Conservation (phyloP, 2,113 vertebrate species). For the Calidris pygmaea region DNA sequence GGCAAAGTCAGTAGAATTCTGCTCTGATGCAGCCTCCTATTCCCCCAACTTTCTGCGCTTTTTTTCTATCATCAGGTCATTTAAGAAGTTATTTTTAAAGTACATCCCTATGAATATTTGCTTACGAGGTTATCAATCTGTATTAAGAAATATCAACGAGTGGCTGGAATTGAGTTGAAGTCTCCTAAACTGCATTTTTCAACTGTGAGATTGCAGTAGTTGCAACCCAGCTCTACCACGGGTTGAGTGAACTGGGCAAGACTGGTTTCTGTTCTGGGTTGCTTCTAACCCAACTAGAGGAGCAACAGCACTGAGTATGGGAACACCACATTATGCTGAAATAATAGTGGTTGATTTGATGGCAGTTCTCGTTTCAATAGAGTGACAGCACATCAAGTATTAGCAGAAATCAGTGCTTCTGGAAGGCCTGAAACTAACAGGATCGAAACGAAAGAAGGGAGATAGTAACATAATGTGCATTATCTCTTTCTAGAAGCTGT, state of each 20-base stretch:
- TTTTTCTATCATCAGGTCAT: not conserved
- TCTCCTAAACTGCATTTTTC: not conserved
- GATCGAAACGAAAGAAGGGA: not conserved
- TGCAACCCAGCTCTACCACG: rapidly evolving
- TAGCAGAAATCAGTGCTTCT: not conserved
- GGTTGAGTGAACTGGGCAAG: not conserved
- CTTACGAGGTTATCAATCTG: not conserved
- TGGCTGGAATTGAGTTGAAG: not conserved
- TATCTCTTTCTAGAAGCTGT: not conserved
- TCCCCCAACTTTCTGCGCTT: not conserved
- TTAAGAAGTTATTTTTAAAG: not conserved
- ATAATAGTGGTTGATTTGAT: not conserved
- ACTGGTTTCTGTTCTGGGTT: not conserved
- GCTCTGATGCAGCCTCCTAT: not conserved
- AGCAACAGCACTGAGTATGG: not conserved
- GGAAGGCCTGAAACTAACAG: not conserved
- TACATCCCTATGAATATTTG: not conserved
- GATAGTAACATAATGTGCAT: not conserved
- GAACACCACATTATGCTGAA: not conserved
- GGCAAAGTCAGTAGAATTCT: not conserved
- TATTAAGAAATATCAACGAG: not conserved
- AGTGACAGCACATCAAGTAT: not conserved
- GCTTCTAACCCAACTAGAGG: not conserved
- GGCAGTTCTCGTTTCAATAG: not conserved
- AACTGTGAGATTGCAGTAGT: not conserved